phyloP scores from a whole-genome alignment of 2,888 invertebrate species.

The Chalcosyrphus nemorum region DNA sequence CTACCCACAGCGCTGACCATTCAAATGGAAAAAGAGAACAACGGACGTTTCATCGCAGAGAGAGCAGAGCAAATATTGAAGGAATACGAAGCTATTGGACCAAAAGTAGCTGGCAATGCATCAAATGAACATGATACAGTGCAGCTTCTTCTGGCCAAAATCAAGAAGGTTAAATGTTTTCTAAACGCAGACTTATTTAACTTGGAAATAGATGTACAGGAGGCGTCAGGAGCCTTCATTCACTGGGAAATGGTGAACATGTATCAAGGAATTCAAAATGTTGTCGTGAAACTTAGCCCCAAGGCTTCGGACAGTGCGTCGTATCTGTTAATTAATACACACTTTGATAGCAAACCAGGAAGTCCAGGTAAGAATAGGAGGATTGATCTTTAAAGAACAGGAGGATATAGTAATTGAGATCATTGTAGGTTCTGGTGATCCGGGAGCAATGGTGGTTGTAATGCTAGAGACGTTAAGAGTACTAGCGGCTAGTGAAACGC shows the following conservation, averaged over 20 bases:
- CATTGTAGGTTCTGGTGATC: slow-evolving; percentile 84
- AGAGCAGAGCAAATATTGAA: slow-evolving; percentile 85
- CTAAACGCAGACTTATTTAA: slow-evolving; percentile 76
- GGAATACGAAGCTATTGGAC: slow-evolving; percentile 86
- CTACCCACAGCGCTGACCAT: slow-evolving; percentile 76
- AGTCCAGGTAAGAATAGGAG: slow-evolving; percentile 85
- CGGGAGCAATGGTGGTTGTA: slow-evolving; percentile 85
- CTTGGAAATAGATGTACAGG: slow-evolving; percentile 78
- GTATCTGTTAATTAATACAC: slow-evolving; percentile 90
- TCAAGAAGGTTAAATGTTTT: slow-evolving; percentile 75
- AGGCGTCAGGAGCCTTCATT: slow-evolving; percentile 77
- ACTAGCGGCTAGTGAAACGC: slow-evolving; percentile 78
- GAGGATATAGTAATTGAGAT: not conserved
- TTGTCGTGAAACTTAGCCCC: slow-evolving; percentile 77
- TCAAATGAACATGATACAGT: slow-evolving; percentile 87
- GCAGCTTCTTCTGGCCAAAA: slow-evolving; percentile 80
- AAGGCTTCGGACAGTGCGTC: slow-evolving; percentile 75
- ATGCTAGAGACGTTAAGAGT: slow-evolving; percentile 85
- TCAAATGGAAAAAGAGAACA: slow-evolving; percentile 74
- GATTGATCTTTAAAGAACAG: no score
- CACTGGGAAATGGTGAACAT: slow-evolving; percentile 77
- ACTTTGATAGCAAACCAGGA: slow-evolving; percentile 94
- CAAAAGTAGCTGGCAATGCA: slow-evolving; percentile 87
- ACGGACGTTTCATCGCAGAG: slow-evolving; percentile 86
- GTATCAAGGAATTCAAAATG: slow-evolving; percentile 79